Evolutionary conservation across 2,797 vertebrate genomes (phyloP).

Genomic region (Todus mexicanus): DNA sequence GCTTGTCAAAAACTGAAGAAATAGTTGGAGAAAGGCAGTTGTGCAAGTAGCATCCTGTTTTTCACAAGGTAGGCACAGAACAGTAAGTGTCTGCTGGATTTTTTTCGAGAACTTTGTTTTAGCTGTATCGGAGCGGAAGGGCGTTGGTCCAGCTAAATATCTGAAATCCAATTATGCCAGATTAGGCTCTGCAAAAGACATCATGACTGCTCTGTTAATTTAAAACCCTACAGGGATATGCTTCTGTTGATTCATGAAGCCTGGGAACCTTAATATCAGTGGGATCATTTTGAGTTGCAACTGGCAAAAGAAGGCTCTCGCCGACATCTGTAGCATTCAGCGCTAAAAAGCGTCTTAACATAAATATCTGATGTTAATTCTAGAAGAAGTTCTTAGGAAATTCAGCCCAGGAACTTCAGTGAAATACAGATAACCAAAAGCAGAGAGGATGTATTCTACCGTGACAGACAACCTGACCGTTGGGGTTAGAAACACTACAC

Average conservation of each 20-base stretch:
- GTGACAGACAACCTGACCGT: neutral
- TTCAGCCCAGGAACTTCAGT: neutral
- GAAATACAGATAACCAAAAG: neutral
- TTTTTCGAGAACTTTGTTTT: neutral
- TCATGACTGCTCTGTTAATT: slow-evolving; percentile 31
- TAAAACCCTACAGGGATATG: slow-evolving; percentile 42
- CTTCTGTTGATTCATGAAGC: slow-evolving; percentile 15
- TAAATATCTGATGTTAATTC: neutral
- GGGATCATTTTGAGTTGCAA: neutral
- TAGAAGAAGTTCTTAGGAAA: neutral
- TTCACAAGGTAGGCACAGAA: neutral
- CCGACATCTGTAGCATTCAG: neutral
- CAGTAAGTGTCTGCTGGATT: neutral
- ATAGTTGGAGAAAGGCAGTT: neutral
- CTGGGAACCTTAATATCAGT: neutral
- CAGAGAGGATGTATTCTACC: neutral
- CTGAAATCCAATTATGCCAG: slow-evolving; percentile 30
- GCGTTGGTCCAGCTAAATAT: neutral
- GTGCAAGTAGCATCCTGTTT: neutral
- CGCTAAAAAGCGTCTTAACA: neutral
- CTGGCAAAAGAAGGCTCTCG: neutral
- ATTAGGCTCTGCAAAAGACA: slow-evolving; percentile 45
- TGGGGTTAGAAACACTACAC: neutral
- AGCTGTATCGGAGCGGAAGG: neutral
- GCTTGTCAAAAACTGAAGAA: neutral